Conservation (phyloP, 2,797 vertebrate species). For the Hephaestus fuliginosus region DNA sequence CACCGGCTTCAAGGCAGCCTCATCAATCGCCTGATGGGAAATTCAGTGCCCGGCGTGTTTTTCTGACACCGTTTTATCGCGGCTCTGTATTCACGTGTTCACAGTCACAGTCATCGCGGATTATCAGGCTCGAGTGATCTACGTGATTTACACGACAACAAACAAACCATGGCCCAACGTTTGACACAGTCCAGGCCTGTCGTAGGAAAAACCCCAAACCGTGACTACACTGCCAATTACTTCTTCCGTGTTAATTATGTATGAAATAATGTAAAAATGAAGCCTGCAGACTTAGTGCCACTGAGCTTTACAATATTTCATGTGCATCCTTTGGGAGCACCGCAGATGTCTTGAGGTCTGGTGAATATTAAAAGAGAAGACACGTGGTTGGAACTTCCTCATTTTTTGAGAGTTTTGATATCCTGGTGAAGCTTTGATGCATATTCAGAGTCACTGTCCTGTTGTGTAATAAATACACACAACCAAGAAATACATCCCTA, state of each 20-base stretch:
- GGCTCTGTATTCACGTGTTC: background rate
- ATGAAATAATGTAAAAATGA: background rate
- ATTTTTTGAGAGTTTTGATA: background rate
- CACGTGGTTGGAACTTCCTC: background rate
- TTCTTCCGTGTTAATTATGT: background rate
- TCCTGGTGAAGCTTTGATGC: background rate
- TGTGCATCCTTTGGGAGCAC: background rate
- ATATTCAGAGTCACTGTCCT: background rate
- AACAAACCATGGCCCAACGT: background rate
- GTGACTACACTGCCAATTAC: background rate
- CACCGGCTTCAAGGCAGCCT: conserved; percentile 74
- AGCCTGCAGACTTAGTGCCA: background rate
- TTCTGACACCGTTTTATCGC: background rate
- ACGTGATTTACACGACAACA: background rate
- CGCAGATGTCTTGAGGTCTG: background rate
- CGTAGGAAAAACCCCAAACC: background rate
- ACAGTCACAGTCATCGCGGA: background rate
- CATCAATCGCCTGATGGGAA: conserved; percentile 79
- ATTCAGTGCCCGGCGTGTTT: conserved; percentile 29
- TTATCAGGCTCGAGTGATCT: background rate
- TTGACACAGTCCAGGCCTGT: background rate
- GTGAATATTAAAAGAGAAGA: background rate
- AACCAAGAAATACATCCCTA: background rate
- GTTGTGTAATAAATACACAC: background rate
- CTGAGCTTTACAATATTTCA: background rate